Conservation (phyloP, 2,888 invertebrate species). For the Keiferia lycopersicella region DNA sequence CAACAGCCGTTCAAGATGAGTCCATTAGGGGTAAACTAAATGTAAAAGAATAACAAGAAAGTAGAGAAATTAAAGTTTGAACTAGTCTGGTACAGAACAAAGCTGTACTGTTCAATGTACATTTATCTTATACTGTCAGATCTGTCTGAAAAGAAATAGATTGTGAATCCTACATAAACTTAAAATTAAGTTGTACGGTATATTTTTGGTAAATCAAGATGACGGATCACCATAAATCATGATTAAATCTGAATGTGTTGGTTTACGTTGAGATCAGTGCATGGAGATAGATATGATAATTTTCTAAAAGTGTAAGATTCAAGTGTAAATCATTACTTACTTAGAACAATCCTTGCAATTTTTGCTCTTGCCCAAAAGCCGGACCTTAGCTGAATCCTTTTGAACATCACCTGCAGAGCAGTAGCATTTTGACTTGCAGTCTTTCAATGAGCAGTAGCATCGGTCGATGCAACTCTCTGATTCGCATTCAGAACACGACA, state of each 20-base stretch:
- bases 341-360: conserved; percentile 74
- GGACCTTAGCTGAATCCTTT: conserved; percentile 61
- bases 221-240: not conserved
- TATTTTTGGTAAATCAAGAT: not conserved
- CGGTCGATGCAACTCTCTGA: conserved; percentile 93
- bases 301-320: not conserved
- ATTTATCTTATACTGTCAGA: not conserved
- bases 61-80: conserved; percentile 61
- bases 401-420: conserved; percentile 80
- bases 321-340: conserved; percentile 57
- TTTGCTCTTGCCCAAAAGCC: conserved; percentile 60
- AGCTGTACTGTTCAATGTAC: conserved; percentile 1
- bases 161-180: not conserved
- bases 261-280: too few relatives aligned
- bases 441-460: conserved; percentile 91
- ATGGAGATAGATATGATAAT: too few relatives aligned
- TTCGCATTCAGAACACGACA: conserved; percentile 94
- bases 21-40: conserved; percentile 66
- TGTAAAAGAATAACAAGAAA: conserved; percentile 63
- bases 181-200: not conserved
- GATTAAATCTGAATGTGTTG: not conserved
- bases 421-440: conserved; percentile 82
- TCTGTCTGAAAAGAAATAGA: not conserved
- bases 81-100: not conserved
- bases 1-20: conserved; percentile 58